A percentile compares a stretch with the other conserved stretches of the same genome.
Evolutionary conservation across 2,888 invertebrate genomes (phyloP).

Genomic region (Caenorhabditis macrosperma): DNA sequence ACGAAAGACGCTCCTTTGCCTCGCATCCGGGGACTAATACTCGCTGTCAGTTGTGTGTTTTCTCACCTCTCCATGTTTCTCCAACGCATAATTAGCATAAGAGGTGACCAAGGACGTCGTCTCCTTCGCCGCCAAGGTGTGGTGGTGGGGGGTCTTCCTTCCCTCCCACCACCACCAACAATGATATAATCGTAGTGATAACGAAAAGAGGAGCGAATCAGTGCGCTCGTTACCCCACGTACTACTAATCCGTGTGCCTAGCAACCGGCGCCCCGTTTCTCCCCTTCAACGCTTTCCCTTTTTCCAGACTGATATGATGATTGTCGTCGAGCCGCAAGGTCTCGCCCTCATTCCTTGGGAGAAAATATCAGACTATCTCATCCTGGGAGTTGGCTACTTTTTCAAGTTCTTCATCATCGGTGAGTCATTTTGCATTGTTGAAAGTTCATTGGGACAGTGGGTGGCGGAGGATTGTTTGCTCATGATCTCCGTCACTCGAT

Average conservation of each 20-base stretch:
- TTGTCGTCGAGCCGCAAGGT: constrained; percentile 73
- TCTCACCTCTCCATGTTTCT: constrained; percentile 32
- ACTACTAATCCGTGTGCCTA: constrained; percentile 47
- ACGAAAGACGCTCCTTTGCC: neutral
- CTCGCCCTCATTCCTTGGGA: constrained; percentile 72
- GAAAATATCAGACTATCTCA: constrained; percentile 47
- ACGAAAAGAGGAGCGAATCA: neutral
- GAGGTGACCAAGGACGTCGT: constrained; percentile 32
- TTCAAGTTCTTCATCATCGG: constrained; percentile 69
- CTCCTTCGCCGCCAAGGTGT: neutral
- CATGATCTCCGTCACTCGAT: neutral
- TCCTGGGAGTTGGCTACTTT: constrained; percentile 59
- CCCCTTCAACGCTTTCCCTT: neutral
- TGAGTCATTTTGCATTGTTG: constrained; percentile 39
- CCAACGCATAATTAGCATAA: constrained; percentile 45
- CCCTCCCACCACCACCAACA: neutral
- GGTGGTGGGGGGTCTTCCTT: neutral
- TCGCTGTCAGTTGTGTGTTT: neutral
- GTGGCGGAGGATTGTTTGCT: neutral
- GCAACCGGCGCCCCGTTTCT: constrained; percentile 18
- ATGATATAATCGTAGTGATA: constrained; percentile 4
- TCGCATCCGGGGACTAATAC: too few species aligned
- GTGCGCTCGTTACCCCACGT: neutral
- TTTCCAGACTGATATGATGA: constrained; percentile 66
- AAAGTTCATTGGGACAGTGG: neutral